These are phyloP conservation scores for Acrocephalus arundinaceus DNA, from an alignment of 2,113 vertebrate genomes.

Conservation along the genomic window DNA sequence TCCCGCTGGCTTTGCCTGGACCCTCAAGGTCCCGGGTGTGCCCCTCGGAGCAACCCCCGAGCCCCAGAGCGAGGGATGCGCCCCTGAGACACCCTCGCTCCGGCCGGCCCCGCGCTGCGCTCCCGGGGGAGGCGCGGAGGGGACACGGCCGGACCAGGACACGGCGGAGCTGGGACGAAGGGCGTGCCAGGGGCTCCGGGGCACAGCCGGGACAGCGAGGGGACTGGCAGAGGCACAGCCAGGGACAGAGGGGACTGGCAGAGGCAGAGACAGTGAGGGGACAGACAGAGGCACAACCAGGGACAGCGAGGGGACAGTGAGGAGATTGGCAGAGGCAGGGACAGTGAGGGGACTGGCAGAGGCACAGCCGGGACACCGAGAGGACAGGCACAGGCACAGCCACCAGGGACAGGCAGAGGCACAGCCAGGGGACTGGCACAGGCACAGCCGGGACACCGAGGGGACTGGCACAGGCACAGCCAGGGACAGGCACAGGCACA, in stretches of 20 bases:
- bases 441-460: fast-evolving
- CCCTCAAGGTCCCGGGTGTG: fast-evolving
- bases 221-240: neutral
- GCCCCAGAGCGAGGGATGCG: neutral
- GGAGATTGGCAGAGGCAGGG: too few species aligned
- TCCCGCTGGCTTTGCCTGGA: neutral
- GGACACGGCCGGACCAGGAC: neutral
- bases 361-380: too few species aligned
- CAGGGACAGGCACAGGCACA: neutral
- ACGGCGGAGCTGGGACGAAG: too few species aligned
- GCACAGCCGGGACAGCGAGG: neutral
- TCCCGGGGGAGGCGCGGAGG: neutral
- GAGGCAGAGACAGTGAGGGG: too few species aligned
- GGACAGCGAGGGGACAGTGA: neutral
- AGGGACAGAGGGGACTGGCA: too few species aligned
- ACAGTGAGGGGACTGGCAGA: too few species aligned
- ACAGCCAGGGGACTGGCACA: neutral
- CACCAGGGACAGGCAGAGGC: too few species aligned
- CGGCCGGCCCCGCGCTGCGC: neutral
- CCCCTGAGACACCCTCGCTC: neutral
- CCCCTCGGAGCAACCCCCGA: fast-evolving
- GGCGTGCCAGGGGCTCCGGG: fast-evolving
- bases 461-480: neutral
- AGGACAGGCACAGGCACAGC: neutral
- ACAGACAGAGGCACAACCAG: too few species aligned